Evolutionary conservation across 2,113 vertebrate species (phyloP).

Genomic region (Electrona antarctica): DNA sequence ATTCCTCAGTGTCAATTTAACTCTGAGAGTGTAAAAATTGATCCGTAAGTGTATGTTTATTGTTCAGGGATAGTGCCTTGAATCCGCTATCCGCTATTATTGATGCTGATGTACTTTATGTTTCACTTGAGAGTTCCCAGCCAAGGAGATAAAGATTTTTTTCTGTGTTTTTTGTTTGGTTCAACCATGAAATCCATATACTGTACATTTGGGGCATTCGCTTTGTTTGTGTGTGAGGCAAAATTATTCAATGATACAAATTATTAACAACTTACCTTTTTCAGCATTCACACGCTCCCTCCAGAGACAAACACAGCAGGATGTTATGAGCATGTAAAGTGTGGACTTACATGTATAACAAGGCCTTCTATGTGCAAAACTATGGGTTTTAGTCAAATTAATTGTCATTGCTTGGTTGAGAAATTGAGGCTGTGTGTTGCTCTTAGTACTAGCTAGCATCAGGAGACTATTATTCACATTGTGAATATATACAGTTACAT

Average conservation of each 20-base stretch:
- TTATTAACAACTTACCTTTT: slow-evolving; percentile 61
- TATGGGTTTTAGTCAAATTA: slow-evolving; percentile 55
- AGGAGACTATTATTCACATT: no score
- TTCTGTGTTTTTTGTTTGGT: slow-evolving; percentile 59
- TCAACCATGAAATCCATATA: slow-evolving; percentile 23
- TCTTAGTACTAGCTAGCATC: no score
- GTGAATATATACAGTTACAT: no score
- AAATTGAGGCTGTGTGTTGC: no score
- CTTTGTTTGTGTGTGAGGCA: slow-evolving; percentile 37
- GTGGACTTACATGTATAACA: background rate
- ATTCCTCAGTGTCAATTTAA: no score
- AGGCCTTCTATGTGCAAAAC: slow-evolving; percentile 37
- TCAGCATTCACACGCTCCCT: slow-evolving; percentile 43
- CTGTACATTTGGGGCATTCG: slow-evolving; percentile 43
- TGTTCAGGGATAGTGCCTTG: slow-evolving; percentile 58
- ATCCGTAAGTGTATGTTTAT: slow-evolving; percentile 47
- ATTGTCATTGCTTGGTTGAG: background rate
- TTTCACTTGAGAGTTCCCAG: slow-evolving; percentile 57
- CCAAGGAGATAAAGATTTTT: slow-evolving; percentile 56
- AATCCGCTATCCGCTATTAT: slow-evolving; percentile 69
- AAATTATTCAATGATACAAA: slow-evolving; percentile 63
- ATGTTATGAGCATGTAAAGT: slow-evolving; percentile 52
- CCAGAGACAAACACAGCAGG: slow-evolving; percentile 26
- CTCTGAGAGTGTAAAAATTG: no score
- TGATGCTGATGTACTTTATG: slow-evolving; percentile 44